These are phyloP conservation scores for Drosophila lacertosa DNA, from an alignment of 1,140 invertebrate species.

Conservation along the genomic window DNA sequence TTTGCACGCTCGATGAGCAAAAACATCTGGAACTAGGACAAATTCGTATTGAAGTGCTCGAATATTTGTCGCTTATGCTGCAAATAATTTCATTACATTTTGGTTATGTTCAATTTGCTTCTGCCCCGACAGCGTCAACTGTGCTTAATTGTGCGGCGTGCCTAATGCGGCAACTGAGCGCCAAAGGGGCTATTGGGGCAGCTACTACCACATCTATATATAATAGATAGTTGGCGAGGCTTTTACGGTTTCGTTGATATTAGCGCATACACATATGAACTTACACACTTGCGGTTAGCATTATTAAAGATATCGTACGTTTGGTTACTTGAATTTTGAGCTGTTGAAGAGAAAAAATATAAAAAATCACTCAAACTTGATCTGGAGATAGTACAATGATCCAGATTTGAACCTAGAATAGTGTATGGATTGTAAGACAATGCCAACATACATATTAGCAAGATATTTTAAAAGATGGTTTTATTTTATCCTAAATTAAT, in stretches of 20 bases:
- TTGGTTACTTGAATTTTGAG: no score
- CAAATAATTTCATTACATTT: conserved; percentile 30
- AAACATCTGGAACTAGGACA: conserved; percentile 62
- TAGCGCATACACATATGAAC: not conserved
- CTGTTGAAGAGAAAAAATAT: no score
- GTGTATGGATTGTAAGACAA: no score
- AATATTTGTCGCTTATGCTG: conserved; percentile 55
- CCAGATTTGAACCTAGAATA: no score
- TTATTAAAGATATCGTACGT: not conserved
- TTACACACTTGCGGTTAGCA: not conserved
- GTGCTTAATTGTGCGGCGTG: conserved; percentile 41
- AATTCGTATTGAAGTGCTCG: conserved; percentile 56
- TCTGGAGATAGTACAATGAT: no score
- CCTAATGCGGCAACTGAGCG: conserved; percentile 28
- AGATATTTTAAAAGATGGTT: no score
- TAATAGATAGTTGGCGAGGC: conserved; percentile 22
- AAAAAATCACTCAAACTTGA: no score
- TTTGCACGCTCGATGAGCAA: not conserved
- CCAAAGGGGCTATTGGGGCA: conserved; percentile 32
- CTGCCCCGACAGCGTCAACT: conserved; percentile 8
- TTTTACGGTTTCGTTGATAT: conserved; percentile 27
- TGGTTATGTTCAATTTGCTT: not conserved
- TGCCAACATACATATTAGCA: no score
- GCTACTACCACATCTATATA: conserved; percentile 12
- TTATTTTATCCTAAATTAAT: no score